Conservation (phyloP, 2,797 vertebrate species). For the Podarcis siculus region DNA sequence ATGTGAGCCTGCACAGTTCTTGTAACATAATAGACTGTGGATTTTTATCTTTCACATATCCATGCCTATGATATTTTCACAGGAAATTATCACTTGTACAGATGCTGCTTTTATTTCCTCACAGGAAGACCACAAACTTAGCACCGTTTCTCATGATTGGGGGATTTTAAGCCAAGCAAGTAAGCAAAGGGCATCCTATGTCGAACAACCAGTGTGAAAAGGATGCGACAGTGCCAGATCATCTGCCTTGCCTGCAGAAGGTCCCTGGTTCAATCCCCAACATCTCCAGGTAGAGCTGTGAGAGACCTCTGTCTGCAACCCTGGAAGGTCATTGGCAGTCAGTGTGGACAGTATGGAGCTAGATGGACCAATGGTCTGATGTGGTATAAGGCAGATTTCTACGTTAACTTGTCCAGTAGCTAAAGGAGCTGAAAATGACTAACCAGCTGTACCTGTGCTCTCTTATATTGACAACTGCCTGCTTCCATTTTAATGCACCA, state of each 20-base stretch:
- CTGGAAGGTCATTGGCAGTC: too few relatives aligned
- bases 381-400: background rate
- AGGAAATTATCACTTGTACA: background rate
- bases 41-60: slow-evolving; percentile 32
- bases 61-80: slow-evolving; percentile 10
- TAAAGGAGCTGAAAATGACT: background rate
- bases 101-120: slow-evolving; percentile 26
- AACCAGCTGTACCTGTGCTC: background rate
- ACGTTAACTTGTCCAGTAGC: background rate
- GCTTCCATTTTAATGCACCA: background rate
- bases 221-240: background rate
- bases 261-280: too few relatives aligned
- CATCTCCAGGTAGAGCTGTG: too few relatives aligned
- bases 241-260: too few relatives aligned
- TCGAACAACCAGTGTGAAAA: background rate
- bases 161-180: background rate
- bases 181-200: background rate
- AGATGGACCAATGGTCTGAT: too few relatives aligned
- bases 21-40: background rate
- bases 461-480: background rate
- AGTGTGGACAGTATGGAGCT: too few relatives aligned
- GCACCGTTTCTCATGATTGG: background rate
- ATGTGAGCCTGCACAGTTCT: background rate
- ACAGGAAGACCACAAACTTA: background rate
- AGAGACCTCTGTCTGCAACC: too few relatives aligned